Conservation (phyloP, 1,140 invertebrate species). For the Pseudoatta argentina region DNA sequence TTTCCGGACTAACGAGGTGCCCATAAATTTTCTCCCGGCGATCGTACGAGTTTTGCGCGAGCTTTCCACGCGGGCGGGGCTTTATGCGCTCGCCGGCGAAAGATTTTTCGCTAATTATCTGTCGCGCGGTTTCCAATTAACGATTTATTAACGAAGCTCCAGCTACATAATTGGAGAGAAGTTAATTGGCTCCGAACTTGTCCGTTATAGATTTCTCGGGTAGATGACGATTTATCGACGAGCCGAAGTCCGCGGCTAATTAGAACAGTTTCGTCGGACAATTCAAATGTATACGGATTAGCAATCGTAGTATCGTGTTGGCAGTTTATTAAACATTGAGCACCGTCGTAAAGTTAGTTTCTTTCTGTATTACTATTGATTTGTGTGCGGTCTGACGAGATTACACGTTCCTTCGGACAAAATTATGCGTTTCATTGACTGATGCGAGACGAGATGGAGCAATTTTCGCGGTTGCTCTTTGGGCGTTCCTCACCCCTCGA, state of each 20-base stretch:
- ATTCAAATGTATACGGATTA: neutral
- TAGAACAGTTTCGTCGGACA: conserved; percentile 21
- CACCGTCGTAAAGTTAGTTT: neutral
- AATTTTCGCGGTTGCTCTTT: conserved; percentile 62
- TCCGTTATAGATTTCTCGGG: conserved; percentile 56
- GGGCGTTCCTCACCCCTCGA: conserved; percentile 44
- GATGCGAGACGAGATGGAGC: conserved; percentile 42
- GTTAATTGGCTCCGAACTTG: conserved; percentile 61
- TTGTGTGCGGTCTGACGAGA: conserved; percentile 10
- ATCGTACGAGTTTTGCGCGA: conserved; percentile 57
- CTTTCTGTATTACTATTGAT: neutral
- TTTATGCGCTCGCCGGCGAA: conserved; percentile 33
- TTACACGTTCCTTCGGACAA: conserved; percentile 30
- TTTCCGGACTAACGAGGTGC: conserved; percentile 78
- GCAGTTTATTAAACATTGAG: neutral
- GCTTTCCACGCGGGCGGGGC: conserved; percentile 35
- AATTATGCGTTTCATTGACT: conserved; percentile 49
- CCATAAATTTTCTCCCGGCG: conserved; percentile 81
- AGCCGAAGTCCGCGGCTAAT: conserved; percentile 50
- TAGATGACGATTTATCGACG: conserved; percentile 63
- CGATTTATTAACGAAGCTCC: conserved; percentile 71
- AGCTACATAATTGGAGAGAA: conserved; percentile 48
- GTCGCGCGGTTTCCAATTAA: conserved; percentile 71
- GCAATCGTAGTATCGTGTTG: neutral
- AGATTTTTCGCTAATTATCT: conserved; percentile 71